Base-by-base conservation (phyloP, 2,797 vertebrate genomes). In the Lindbergichthys nudifrons region DNA sequence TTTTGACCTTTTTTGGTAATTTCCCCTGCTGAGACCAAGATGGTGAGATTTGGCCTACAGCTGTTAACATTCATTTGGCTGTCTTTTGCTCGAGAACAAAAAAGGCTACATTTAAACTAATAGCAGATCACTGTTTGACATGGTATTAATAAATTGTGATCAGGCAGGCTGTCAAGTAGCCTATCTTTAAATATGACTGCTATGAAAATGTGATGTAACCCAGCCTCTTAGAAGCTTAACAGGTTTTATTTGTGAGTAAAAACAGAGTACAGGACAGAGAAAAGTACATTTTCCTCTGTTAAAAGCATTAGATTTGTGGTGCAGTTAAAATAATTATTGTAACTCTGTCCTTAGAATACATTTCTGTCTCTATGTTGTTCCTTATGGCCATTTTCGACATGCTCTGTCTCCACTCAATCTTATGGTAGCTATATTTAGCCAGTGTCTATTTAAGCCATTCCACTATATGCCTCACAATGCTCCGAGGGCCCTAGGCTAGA, bases 391-490 rank as follows among this genome's bases (percentile, higher is more conserved):
- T 82, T 80, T 61, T 68, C 57, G 75, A 39, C 56, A 60, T 52
- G 60, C 78, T 79, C 78, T 77, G 81, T 91, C 88, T 90, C 81
- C 64, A 78, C 71, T 87, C 88, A 88, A 75, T 91, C 87, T 92
- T 88, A 74, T 74, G 73, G 63, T 64, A n/a, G 73, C 90, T 95
- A 94, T 94, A 94, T 94, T 93, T 95, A 94, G 91, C 78, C 26
- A 13, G 48, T 89, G 82, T 93, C 93, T 94, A 92, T 94, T 94
- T 91, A 91, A 93, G 81, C 90, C 87, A 77, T 90, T 91, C 85
- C 85, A 80, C 89, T 88, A 88, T 93, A 93, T 86, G 80, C 88
- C 90, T 89, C 86, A 88, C 92, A 91, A 91, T 91, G 90, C 92
- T 93, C 94, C 77, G 62, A 56, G 84, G 92, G 90, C 93, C 92